These are phyloP conservation scores for Campoletis sonorensis DNA, from an alignment of 1,140 invertebrate genomes.

Conservation along the genomic window DNA sequence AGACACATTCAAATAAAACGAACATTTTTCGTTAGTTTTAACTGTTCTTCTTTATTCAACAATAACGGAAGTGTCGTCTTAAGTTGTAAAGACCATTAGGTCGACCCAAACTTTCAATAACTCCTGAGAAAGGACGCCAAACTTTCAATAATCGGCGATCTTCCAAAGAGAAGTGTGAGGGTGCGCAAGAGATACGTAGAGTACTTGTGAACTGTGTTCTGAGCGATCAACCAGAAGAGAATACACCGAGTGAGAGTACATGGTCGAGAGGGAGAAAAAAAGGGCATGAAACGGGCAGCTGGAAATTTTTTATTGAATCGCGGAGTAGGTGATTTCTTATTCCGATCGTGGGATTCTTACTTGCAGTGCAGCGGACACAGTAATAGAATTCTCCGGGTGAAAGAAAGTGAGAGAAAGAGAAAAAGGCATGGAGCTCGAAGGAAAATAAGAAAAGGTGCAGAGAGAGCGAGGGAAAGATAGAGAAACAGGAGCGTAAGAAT, in stretches of 20 bases:
- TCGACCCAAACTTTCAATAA: too few species aligned
- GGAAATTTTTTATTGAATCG: slow-evolving; percentile 31
- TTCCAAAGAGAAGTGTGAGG: too few species aligned
- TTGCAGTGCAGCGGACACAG: neutral
- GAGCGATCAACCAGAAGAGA: neutral
- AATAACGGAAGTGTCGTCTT: too few species aligned
- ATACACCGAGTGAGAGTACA: neutral
- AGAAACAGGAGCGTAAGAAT: slow-evolving; percentile 46
- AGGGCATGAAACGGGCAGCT: neutral
- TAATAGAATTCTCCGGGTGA: slow-evolving; percentile 10
- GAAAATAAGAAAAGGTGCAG: slow-evolving; percentile 46
- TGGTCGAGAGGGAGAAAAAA: slow-evolving; percentile 19
- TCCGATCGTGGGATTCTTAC: slow-evolving; percentile 62
- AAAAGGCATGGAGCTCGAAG: neutral
- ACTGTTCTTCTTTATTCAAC: too few species aligned
- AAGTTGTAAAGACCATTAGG: too few species aligned
- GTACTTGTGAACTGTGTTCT: slow-evolving; percentile 11
- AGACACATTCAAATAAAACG: too few species aligned
- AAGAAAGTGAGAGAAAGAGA: neutral
- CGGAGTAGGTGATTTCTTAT: slow-evolving; percentile 41
- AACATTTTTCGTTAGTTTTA: too few species aligned
- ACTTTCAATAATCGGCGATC: too few species aligned
- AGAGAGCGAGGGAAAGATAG: neutral
- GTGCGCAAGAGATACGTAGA: too few species aligned
- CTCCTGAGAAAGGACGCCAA: too few species aligned